These are phyloP conservation scores for Odontophorus gujanensis DNA, from an alignment of 2,113 vertebrate genomes.

Conservation along the genomic window DNA sequence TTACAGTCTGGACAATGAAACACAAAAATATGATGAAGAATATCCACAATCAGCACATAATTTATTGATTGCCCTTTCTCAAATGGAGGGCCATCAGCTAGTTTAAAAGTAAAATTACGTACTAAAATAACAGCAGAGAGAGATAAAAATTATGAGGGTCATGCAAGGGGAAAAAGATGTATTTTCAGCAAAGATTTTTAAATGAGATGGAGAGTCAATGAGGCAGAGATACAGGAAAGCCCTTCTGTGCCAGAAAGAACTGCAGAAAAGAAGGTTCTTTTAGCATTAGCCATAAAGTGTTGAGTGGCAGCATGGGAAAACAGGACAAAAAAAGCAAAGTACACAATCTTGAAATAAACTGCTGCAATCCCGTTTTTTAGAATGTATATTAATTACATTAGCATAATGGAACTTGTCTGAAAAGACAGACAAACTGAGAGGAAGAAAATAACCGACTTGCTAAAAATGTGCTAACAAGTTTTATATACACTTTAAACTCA, in stretches of 20 bases:
- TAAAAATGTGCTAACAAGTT: background rate
- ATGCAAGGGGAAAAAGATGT: slow-evolving; percentile 66
- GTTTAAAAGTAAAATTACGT: slow-evolving; percentile 66
- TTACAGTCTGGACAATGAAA: slow-evolving; percentile 45
- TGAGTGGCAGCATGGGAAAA: background rate
- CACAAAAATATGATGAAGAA: slow-evolving; percentile 50
- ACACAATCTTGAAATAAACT: slow-evolving; percentile 23
- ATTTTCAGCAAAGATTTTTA: slow-evolving; percentile 72
- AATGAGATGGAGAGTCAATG: slow-evolving; percentile 65
- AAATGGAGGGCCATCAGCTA: slow-evolving; percentile 53
- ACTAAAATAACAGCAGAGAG: slow-evolving; percentile 64
- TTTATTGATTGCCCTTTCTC: slow-evolving; percentile 60
- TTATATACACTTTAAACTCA: accelerated
- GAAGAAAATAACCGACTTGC: background rate
- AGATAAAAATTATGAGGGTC: slow-evolving; percentile 66
- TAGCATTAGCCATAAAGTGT: background rate
- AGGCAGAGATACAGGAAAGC: slow-evolving; percentile 54
- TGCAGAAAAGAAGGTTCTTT: slow-evolving; percentile 43
- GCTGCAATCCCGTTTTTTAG: background rate
- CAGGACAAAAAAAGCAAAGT: background rate
- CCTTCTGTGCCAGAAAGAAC: background rate
- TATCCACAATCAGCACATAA: slow-evolving; percentile 53
- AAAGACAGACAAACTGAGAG: background rate
- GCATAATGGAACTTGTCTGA: slow-evolving; percentile 1
- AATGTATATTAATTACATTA: slow-evolving; percentile 35